phyloP scores from a whole-genome alignment of 2,113 vertebrate species.

The Caranx melampygus region DNA sequence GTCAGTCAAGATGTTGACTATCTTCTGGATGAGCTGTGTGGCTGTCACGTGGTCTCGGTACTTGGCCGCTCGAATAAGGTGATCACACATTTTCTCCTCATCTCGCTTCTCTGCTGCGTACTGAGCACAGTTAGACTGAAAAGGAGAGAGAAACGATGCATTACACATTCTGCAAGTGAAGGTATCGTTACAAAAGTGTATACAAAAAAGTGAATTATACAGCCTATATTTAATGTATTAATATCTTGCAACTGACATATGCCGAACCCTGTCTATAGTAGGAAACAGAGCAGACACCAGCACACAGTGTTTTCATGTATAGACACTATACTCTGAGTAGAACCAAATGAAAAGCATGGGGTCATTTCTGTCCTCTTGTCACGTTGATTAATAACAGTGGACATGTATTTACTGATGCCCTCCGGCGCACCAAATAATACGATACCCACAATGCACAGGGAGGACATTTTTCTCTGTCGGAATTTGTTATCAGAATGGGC shows the following conservation, averaged over 20 bases:
- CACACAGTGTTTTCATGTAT: constrained; percentile 13
- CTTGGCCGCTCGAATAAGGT: constrained; percentile 95
- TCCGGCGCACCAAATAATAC: constrained; percentile 75
- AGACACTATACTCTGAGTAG: constrained; percentile 68
- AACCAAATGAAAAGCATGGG: constrained; percentile 78
- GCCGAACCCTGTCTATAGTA: constrained; percentile 9
- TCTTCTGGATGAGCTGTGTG: constrained; percentile 97
- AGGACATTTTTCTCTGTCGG: constrained; percentile 84
- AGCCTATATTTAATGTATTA: not conserved
- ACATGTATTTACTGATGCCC: constrained; percentile 83
- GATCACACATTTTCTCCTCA: constrained; percentile 99
- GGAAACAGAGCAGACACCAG: not conserved
- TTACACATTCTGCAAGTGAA: not conserved
- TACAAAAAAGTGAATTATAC: not conserved
- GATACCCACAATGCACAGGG: constrained; percentile 75
- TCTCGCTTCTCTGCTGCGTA: constrained; percentile 96
- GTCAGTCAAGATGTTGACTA: constrained; percentile 96
- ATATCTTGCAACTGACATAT: not conserved
- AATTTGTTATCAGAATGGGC: constrained; percentile 81
- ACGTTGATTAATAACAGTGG: constrained; percentile 87
- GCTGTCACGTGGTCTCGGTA: constrained; percentile 96
- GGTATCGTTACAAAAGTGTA: not conserved
- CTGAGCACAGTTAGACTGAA: constrained; percentile 93
- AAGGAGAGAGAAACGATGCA: not conserved
- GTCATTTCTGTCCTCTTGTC: constrained; percentile 82